Base-by-base conservation (phyloP, 2,888 invertebrate genomes). In the Andrena hattorfiana region DNA sequence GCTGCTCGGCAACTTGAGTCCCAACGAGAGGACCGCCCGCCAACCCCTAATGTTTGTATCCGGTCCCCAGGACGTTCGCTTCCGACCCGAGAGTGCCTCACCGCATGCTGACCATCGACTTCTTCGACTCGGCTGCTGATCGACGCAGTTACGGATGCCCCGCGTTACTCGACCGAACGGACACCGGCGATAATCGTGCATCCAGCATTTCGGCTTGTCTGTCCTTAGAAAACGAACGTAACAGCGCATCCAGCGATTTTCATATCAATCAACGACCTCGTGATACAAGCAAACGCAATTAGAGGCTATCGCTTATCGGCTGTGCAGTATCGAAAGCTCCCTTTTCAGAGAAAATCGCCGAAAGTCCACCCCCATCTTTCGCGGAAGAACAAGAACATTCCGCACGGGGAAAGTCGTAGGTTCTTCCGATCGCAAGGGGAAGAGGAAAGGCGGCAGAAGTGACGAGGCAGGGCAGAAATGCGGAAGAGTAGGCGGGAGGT, bases 11-110 rank as follows among this genome's bases (percentile, higher is more conserved):
- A 89, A 92, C 90, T 91, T 88, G 89, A 92, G 89, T 89, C 86
- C 86, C 88, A 87, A 84, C 83, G 88, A 89, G 87, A 84, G 88
- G 92, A 92, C 92, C 92, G 85, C 92, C 93, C 91, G 92, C 89
- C 90, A 92, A 91, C 90, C 90, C 88, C 89, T 92, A 90, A 93
- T 92, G 88, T 90, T 92, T 90, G 87, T 92, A 92, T 92, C 93
- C 93, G 92, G 91, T 91, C 88, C 81, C 75, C 85, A 85, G 90
- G 88, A 88, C 86, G 83, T 84, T 87, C 87, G 77, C 89, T 90
- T 89, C 90, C 89, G 86, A 90, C 85, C 63, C 81, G 77, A 68
- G 70, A 75, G 71, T 80, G 71, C 66, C 56, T 71, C 30, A 77
- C 63, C 67, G 73, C 70, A 67, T 59, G 81, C 76, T 82, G 79